Conservation (phyloP, 2,888 invertebrate genomes). For the Sicus ferrugineus region DNA sequence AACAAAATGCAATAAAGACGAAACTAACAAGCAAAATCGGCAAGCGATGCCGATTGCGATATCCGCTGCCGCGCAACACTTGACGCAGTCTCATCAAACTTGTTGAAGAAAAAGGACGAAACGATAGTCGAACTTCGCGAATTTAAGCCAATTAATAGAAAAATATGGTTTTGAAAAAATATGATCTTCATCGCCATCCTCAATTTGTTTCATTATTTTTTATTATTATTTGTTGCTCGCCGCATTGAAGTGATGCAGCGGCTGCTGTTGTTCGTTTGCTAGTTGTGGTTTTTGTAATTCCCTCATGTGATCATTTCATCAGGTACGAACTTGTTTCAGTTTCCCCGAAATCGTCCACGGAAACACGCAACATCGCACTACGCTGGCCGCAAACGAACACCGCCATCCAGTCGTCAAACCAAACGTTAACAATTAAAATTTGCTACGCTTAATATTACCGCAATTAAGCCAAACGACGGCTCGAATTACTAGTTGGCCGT, state of each 20-base stretch:
- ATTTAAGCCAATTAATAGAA: neutral
- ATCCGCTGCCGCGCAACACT: neutral
- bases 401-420: neutral
- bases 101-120: too few species aligned
- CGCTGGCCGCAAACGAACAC: neutral
- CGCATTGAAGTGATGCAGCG: neutral
- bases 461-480: neutral
- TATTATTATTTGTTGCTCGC: neutral
- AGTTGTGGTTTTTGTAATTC: neutral
- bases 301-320: neutral
- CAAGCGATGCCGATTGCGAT: neutral
- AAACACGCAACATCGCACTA: neutral
- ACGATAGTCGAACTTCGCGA: neutral
- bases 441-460: neutral
- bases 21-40: slow-evolving; percentile 5
- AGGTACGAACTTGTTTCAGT: neutral
- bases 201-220: neutral
- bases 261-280: neutral
- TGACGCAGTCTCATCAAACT: too few species aligned
- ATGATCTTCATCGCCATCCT: too few species aligned
- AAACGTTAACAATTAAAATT: slow-evolving; percentile 14
- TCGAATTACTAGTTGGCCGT: neutral
- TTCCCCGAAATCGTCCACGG: neutral
- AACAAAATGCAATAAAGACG: slow-evolving; percentile 18
- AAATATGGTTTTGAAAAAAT: too few species aligned